Base-by-base conservation (phyloP, 2,113 vertebrate species). In the Mola mola region DNA sequence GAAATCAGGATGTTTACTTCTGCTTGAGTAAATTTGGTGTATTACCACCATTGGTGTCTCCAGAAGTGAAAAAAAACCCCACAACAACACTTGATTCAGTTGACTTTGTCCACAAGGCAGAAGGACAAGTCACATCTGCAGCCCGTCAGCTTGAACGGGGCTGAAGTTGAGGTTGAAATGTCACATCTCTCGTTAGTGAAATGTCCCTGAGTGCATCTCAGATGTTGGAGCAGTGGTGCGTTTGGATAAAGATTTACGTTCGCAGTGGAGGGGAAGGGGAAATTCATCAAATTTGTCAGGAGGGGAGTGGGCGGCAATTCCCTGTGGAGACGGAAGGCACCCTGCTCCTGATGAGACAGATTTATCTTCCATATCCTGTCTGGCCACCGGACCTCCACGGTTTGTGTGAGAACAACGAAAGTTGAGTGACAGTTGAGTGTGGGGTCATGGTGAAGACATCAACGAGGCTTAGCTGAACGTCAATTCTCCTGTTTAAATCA, bases 231-330 rank as follows among this genome's bases (percentile, higher is more conserved):
- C 48, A 71, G 60, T 11, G 50, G 63, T 28, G 48, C 38, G 34
- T 68, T 68, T 75, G 71, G 60, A 53, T 72, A 71, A 67, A 79
- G 71, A 83, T 81, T 74, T 77, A 64, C 49, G 60, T 75, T 55
- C 26, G 1, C 44, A 53, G 47, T 38, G 40, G 20, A 48, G 37
- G 47, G 56, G 72, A 79, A 66, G 68, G 40, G 78, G 68, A 87
- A 78, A 91, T 91, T 85, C 83, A 90, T 91, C 90, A 90, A 75
- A 78, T 53, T 85, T 89, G 89, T 87, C 89, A 87, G 62, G 26
- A 34, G 28, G 38, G 36, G 56, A 43, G 58, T 16, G 46, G 60
- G n/a, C 8, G 37, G 56, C 63, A 72, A 83, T 83, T 74, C 83
- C 82, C 85, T 64, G 58, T 1, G 62, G 83, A 82, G 56, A 31